These are phyloP conservation scores for Pitta sordida DNA, from an alignment of 2,113 vertebrate genomes.

Conservation along the genomic window DNA sequence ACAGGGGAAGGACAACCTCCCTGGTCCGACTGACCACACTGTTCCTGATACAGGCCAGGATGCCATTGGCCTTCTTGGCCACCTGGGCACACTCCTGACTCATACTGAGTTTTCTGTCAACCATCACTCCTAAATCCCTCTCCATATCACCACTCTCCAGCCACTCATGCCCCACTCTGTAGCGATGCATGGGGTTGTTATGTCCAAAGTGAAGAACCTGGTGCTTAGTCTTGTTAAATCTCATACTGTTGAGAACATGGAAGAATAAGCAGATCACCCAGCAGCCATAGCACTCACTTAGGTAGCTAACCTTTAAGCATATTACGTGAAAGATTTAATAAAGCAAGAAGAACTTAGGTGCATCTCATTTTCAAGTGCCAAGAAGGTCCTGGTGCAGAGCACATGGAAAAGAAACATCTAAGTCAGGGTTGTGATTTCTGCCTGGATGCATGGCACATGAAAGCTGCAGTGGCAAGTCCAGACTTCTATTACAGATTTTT, in stretches of 20 bases:
- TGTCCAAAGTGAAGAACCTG: too few species aligned
- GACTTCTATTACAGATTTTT: neutral
- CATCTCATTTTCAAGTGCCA: constrained; percentile 1
- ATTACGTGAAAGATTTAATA: neutral
- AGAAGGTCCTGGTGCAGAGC: neutral
- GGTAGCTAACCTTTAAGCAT: neutral
- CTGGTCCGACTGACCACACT: too few species aligned
- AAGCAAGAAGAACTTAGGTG: neutral
- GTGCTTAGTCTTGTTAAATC: too few species aligned
- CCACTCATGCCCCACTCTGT: too few species aligned
- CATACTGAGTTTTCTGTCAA: too few species aligned
- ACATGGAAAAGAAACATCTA: constrained; percentile 4
- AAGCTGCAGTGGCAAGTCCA: neutral
- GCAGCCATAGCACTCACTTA: neutral
- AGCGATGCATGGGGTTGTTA: too few species aligned
- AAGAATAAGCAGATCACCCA: neutral
- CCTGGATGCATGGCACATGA: neutral
- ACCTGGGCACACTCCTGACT: too few species aligned
- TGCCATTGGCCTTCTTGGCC: too few species aligned
- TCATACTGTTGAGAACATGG: neutral
- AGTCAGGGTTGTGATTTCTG: neutral
- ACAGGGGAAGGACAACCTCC: too few species aligned
- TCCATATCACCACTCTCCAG: too few species aligned
- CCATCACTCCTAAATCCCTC: too few species aligned
- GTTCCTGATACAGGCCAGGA: too few species aligned